phyloP scores from a whole-genome alignment of 2,888 invertebrate species.

The Pelosia muscerda region DNA sequence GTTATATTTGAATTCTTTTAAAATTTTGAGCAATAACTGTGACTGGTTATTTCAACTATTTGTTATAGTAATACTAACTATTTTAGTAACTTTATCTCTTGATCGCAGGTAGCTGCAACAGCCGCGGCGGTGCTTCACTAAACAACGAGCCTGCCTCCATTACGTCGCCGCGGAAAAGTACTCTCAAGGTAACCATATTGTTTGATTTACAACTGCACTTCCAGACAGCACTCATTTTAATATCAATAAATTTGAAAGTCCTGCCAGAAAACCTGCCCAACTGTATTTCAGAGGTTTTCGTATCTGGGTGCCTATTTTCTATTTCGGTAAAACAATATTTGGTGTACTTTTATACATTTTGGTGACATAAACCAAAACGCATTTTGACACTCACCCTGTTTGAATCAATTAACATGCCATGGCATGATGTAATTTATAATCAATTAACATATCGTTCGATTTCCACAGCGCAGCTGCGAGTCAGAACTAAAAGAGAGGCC shows the following conservation, averaged over 20 bases:
- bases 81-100: not conserved
- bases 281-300: no score
- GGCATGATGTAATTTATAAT: not conserved
- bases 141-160: slow-evolving; percentile 57
- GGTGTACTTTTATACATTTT: no score
- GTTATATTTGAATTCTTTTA: no score
- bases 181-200: slow-evolving; percentile 79
- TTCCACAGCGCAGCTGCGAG: slow-evolving; percentile 86
- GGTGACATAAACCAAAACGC: no score
- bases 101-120: slow-evolving; percentile 67
- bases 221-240: no score
- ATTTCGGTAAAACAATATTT: no score
- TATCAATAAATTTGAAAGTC: no score
- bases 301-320: no score
- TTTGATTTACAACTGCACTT: slow-evolving; percentile 28
- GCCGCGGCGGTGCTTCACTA: slow-evolving; percentile 58
- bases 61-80: not conserved
- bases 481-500: slow-evolving; percentile 79
- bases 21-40: not conserved
- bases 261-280: no score
- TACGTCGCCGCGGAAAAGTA: slow-evolving; percentile 77
- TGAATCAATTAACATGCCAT: no score
- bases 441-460: slow-evolving; percentile 68
- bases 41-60: not conserved
- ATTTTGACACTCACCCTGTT: no score